phyloP scores from a whole-genome alignment of 2,888 invertebrate genomes.

The Mayetiola destructor region DNA sequence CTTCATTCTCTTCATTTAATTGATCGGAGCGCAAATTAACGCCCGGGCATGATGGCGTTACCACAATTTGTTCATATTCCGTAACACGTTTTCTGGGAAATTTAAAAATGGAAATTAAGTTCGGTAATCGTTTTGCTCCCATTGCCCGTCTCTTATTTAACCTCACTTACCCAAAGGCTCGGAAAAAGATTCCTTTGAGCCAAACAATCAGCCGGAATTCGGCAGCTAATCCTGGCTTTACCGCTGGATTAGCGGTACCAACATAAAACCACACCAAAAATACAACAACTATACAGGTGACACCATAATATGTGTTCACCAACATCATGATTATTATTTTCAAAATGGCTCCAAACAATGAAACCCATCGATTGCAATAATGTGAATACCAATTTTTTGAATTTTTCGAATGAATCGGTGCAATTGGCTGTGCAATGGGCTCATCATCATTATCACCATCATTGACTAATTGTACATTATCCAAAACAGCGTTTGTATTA shows the following conservation, averaged over 20 bases:
- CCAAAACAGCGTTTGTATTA: conserved; percentile 22
- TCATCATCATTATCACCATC: conserved; percentile 25
- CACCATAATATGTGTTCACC: conserved; percentile 86
- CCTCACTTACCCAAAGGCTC: conserved; percentile 55
- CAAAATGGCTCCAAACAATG: conserved; percentile 69
- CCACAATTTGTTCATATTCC: conserved; percentile 75
- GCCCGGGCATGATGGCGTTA: conserved; percentile 66
- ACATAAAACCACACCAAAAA: conserved; percentile 87
- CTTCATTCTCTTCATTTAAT: conserved; percentile 87
- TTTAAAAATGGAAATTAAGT: not conserved
- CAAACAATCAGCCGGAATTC: conserved; percentile 70
- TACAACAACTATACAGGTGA: conserved; percentile 65
- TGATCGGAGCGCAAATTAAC: conserved; percentile 71
- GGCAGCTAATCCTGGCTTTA: conserved; percentile 77
- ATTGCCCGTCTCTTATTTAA: too few species aligned
- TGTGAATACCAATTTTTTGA: conserved; percentile 90
- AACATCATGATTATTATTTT: conserved; percentile 83
- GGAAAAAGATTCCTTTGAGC: conserved; percentile 55
- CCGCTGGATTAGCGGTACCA: conserved; percentile 87
- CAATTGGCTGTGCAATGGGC: conserved; percentile 38
- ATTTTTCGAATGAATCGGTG: conserved; percentile 66
- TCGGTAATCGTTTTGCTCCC: too few species aligned
- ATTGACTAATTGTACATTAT: conserved; percentile 17
- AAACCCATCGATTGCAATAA: conserved; percentile 89
- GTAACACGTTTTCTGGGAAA: conserved; percentile 51